phyloP scores from a whole-genome alignment of 2,888 invertebrate species.

The Bimastos eiseni region DNA sequence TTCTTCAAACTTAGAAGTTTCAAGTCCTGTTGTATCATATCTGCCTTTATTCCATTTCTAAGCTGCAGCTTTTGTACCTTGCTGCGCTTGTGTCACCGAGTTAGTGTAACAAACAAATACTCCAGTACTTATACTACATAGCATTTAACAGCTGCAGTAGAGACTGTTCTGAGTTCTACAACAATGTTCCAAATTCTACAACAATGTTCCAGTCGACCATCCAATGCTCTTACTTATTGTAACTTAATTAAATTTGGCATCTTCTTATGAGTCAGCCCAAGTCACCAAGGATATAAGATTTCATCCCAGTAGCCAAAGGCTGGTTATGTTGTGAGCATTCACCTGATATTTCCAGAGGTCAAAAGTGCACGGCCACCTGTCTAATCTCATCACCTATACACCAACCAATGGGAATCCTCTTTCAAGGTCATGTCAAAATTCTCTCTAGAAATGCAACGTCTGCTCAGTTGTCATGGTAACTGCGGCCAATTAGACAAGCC shows the following conservation, averaged over 20 bases:
- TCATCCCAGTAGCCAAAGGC: not conserved
- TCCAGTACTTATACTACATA: no score
- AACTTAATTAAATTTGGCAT: not conserved
- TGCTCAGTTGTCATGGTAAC: not conserved
- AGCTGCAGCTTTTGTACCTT: no score
- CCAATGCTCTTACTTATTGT: not conserved
- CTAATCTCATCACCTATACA: not conserved
- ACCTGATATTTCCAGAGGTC: no score
- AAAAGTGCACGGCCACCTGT: not conserved
- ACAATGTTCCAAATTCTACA: no score
- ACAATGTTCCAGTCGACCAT: not conserved
- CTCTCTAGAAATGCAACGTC: constrained; percentile 3
- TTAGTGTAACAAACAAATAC: no score
- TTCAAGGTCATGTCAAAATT: not conserved
- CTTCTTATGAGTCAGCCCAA: not conserved
- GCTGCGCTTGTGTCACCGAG: no score
- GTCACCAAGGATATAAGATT: not conserved
- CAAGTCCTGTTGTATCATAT: no score
- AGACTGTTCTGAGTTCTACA: no score
- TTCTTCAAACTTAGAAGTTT: no score
- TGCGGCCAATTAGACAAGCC: not conserved
- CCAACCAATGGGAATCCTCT: not conserved
- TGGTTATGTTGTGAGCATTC: no score
- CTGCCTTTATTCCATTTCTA: no score
- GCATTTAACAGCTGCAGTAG: no score